Percentiles rank a stretch among this genome's conserved stretches.
phyloP scores from a whole-genome alignment of 2,888 invertebrate species.

The Drosophila buzzatii region DNA sequence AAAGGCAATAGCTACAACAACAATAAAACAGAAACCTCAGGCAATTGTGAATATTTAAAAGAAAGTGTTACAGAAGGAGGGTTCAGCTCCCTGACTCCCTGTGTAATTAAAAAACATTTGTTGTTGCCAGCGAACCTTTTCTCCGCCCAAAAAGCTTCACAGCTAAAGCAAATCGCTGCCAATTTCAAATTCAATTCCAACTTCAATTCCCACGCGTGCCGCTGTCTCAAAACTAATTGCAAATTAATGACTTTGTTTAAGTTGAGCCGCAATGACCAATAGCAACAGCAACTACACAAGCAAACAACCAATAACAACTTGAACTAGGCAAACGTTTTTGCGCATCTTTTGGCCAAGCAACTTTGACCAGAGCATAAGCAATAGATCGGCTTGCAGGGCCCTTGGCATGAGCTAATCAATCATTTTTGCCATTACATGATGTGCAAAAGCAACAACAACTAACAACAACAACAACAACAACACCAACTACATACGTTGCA shows the following conservation, averaged over 20 bases:
- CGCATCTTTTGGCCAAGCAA: conserved; percentile 51
- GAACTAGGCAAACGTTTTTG: conserved; percentile 55
- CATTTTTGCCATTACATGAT: conserved; percentile 74
- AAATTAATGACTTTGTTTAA: conserved; percentile 76
- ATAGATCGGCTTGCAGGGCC: conserved; percentile 30
- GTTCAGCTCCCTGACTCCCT: neutral
- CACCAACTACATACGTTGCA: conserved; percentile 3
- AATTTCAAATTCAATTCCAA: conserved; percentile 47
- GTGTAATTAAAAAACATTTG: conserved; percentile 57
- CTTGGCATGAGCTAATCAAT: conserved; percentile 65
- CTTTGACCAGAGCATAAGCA: conserved; percentile 20
- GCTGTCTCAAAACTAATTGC: conserved; percentile 74
- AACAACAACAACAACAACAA: conserved; percentile 19
- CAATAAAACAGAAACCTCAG: conserved; percentile 27
- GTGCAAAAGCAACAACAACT: conserved; percentile 37
- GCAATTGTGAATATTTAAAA: conserved; percentile 66
- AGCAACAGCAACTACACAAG: conserved; percentile 6
- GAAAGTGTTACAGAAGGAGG: conserved; percentile 35
- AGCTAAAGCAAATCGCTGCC: conserved; percentile 56
- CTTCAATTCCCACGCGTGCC: conserved; percentile 75
- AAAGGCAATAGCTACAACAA: conserved; percentile 8
- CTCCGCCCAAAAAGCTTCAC: conserved; percentile 38
- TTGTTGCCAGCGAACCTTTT: conserved; percentile 35
- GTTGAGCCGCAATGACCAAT: conserved; percentile 47
- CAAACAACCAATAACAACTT: conserved; percentile 47